Evolutionary conservation across 2,113 vertebrate genomes (phyloP).

Genomic region (Anser cygnoides): DNA sequence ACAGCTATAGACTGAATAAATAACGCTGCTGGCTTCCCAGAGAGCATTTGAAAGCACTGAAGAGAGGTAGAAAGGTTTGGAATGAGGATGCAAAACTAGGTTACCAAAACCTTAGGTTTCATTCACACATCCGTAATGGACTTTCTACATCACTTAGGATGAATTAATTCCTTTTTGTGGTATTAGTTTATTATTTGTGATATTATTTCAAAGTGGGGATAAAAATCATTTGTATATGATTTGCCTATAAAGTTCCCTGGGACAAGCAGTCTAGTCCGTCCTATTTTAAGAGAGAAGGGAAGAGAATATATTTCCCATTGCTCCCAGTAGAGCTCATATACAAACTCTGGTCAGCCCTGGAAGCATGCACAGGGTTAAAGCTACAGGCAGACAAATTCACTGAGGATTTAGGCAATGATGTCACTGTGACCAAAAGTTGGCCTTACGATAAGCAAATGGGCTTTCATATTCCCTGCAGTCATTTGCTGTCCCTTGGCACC

Average conservation of each 20-base stretch:
- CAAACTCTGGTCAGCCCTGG: neutral
- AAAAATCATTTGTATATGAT: neutral
- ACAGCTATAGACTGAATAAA: neutral
- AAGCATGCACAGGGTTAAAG: neutral
- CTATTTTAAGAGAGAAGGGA: neutral
- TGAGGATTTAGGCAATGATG: slow-evolving; percentile 3
- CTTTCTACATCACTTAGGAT: neutral
- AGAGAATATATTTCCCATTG: neutral
- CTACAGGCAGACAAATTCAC: neutral
- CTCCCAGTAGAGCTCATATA: neutral
- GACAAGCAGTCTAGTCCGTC: neutral
- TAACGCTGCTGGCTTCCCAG: neutral
- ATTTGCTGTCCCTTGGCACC: slow-evolving; percentile 31
- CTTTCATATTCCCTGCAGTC: slow-evolving; percentile 26
- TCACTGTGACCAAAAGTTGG: slow-evolving; percentile 18
- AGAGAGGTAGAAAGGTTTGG: neutral
- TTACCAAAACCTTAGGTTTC: neutral
- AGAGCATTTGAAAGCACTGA: neutral
- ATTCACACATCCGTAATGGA: neutral
- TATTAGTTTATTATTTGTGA: neutral
- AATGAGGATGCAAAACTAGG: neutral
- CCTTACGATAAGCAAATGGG: slow-evolving; percentile 28
- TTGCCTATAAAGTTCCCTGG: neutral
- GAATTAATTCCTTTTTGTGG: neutral
- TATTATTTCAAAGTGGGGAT: neutral